Evolutionary conservation across 2,113 vertebrate genomes (phyloP).

Genomic region (Chloroceryle aenea): DNA sequence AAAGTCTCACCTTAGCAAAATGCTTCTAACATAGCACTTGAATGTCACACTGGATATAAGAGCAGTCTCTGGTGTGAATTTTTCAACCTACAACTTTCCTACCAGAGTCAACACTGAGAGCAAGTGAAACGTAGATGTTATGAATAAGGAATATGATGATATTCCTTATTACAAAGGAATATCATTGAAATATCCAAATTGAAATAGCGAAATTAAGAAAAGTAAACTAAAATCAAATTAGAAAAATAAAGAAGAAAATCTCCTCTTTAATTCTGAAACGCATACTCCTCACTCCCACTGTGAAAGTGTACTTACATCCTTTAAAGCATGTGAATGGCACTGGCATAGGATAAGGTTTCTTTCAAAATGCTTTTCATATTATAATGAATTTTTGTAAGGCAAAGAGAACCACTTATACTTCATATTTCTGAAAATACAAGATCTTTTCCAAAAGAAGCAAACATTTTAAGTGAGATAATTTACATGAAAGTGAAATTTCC

Average conservation of each 20-base stretch:
- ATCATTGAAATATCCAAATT: background rate
- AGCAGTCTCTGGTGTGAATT: background rate
- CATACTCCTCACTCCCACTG: background rate
- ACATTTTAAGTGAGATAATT: background rate
- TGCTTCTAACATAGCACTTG: background rate
- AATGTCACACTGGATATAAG: background rate
- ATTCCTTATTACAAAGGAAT: background rate
- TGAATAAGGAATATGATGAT: background rate
- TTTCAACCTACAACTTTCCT: background rate
- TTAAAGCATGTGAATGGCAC: background rate
- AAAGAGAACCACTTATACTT: background rate
- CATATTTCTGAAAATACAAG: background rate
- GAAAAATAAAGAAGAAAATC: background rate
- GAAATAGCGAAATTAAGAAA: background rate
- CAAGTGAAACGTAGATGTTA: background rate
- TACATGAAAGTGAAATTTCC: background rate
- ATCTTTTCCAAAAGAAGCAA: slow-evolving; percentile 16
- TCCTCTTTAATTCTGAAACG: background rate
- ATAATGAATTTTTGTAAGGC: background rate
- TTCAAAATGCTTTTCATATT: slow-evolving; percentile 23
- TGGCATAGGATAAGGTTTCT: background rate
- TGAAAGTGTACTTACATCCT: background rate
- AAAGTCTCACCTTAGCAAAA: background rate
- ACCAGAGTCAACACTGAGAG: background rate
- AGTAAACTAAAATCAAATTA: background rate